Base-by-base conservation (phyloP, 2,797 vertebrate species). In the Percopsis omiscomaycus region DNA sequence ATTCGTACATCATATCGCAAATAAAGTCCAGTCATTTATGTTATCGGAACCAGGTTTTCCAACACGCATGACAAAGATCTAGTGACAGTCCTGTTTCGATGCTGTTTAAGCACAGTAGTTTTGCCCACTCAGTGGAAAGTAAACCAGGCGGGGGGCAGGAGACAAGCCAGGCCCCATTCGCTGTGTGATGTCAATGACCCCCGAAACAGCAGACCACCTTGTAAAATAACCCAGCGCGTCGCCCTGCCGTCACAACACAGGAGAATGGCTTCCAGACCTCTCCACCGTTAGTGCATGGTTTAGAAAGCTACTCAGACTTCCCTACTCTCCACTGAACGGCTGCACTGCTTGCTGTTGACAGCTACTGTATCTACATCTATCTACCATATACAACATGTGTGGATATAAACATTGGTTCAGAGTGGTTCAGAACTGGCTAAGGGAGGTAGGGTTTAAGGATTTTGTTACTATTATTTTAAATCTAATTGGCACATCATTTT, bases 201-300 rank as follows among this genome's bases (percentile, higher is more conserved):
- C 83, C 73, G 79, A 86, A 83, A 88, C 82, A 77, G 59, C 16
- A 55, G 27, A 50, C 47, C 0, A 69, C 69, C 56, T 75, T 49
- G n/a, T 73, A 64, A 80, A 79, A 68, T 15, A 44, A 61, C 50
- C 29, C 14, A 44, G 32, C 15, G n/a, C 55, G 3, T 45, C 53
- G 58, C 37, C 68, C 59, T 55, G 69, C 71, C 13, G 58, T 78
- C 62, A 48, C 61, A 58, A 11, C 70, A 29, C 28, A 12, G 48
- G 59, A 70, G 75, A 73, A 83, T 71, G 62, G 82, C 79, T 84
- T 82, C 71, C 77, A 83, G 78, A 78, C 74, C n/a, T 10, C 56
- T 27, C 49, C 16, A 12, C 51, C 15, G 15, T 14, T 3, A n/a
- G 22, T 59, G 68, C 65, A 70, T 65, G 74, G 55, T 78, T 77